A percentile compares a stretch with the other conserved stretches of the same genome.
phyloP scores from a whole-genome alignment of 2,113 vertebrate genomes.

The Lepisosteus osseus region DNA sequence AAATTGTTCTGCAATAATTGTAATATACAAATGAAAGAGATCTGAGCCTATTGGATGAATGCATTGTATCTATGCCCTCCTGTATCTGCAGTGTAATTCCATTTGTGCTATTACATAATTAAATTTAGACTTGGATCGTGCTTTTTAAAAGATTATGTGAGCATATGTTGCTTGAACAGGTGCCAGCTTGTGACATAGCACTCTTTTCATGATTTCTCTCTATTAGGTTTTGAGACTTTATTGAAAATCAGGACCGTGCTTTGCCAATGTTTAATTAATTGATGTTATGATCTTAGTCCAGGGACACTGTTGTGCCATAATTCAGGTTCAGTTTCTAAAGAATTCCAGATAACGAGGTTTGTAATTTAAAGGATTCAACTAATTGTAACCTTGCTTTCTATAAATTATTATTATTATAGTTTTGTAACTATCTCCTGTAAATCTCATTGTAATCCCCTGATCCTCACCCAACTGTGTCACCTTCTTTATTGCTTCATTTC shows the following conservation, averaged over 20 bases:
- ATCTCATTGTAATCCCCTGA: too few species aligned
- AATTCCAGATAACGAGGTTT: constrained; percentile 47
- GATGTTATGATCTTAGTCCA: constrained; percentile 70
- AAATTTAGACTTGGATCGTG: constrained; percentile 84
- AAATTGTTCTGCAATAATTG: constrained; percentile 47
- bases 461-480: too few species aligned
- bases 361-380: constrained; percentile 49
- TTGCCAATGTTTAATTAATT: constrained; percentile 76
- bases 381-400: constrained; percentile 25
- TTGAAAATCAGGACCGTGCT: constrained; percentile 65
- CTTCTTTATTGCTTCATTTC: too few species aligned
- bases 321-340: constrained; percentile 59
- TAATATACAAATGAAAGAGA: constrained; percentile 64
- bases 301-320: constrained; percentile 57
- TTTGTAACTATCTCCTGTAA: too few species aligned
- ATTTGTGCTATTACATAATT: constrained; percentile 96
- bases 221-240: constrained; percentile 70
- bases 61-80: constrained; percentile 68
- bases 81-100: constrained; percentile 87
- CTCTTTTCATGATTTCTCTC: constrained; percentile 65
- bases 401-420: constrained; percentile 20
- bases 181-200: constrained; percentile 76
- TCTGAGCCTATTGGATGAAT: constrained; percentile 57
- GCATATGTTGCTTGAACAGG: constrained; percentile 90
- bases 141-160: constrained; percentile 96